Conservation (phyloP, 2,113 vertebrate genomes). For the Actenoides lindsayi region DNA sequence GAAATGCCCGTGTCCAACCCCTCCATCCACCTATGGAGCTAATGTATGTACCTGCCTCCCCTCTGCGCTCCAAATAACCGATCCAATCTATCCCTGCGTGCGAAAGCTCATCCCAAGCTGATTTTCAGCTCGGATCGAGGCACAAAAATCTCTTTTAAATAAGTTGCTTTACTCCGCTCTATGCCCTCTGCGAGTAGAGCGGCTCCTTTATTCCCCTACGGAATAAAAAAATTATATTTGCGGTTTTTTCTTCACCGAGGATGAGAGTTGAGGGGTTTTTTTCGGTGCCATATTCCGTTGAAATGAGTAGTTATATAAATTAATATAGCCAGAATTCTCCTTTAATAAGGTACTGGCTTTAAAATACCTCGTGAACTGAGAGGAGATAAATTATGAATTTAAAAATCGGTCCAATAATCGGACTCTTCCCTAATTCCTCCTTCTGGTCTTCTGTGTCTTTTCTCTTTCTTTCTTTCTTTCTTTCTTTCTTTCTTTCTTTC, state of each 20-base stretch:
- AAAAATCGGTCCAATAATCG: neutral
- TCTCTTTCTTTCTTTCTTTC: fast-evolving
- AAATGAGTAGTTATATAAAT: neutral
- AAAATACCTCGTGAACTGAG: neutral
- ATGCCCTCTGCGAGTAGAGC: too few relatives aligned
- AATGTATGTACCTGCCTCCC: neutral
- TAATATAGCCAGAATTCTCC: neutral
- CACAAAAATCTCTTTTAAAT: neutral
- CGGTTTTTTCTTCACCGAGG: neutral
- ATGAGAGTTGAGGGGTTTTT: neutral
- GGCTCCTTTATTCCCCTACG: neutral
- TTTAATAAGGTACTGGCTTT: neutral
- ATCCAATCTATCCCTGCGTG: fast-evolving
- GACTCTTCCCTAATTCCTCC: neutral
- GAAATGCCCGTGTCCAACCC: neutral
- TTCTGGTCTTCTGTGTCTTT: fast-evolving
- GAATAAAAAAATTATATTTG: neutral
- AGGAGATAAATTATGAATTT: neutral
- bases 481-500: fast-evolving
- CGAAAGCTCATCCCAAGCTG: neutral
- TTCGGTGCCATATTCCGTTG: neutral
- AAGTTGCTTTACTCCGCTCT: neutral
- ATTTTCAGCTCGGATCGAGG: fast-evolving
- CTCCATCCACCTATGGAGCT: neutral
- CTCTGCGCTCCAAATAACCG: neutral